Conservation (phyloP, 2,888 invertebrate species). For the Andrena flavipes region DNA sequence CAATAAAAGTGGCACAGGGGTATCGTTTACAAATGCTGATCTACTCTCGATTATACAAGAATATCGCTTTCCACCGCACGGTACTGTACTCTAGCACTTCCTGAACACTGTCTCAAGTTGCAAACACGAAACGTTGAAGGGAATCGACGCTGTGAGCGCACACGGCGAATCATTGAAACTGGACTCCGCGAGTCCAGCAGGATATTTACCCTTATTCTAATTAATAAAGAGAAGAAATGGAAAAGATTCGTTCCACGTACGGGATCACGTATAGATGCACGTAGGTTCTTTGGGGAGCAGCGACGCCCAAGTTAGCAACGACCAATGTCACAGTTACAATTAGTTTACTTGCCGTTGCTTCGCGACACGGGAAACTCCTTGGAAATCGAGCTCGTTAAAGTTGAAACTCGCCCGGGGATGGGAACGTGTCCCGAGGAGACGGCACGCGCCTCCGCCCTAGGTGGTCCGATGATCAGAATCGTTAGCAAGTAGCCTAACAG, state of each 20-base stretch:
- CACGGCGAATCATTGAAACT: no score
- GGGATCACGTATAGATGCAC: no score
- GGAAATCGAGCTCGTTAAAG: constrained; percentile 75
- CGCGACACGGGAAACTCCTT: constrained; percentile 37
- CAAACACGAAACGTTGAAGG: neutral
- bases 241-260: no score
- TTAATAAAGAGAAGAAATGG: no score
- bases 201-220: no score
- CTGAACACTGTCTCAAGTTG: constrained; percentile 2
- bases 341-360: constrained; percentile 28
- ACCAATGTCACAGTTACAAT: constrained; percentile 29
- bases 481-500: constrained; percentile 80
- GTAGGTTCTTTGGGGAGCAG: no score
- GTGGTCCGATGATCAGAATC: constrained; percentile 77
- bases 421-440: constrained; percentile 53
- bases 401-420: constrained; percentile 67
- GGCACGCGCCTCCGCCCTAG: constrained; percentile 78
- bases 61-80: constrained; percentile 16
- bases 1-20: neutral
- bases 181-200: no score
- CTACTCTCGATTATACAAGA: neutral
- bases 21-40: constrained; percentile 2
- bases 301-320: constrained; percentile 8
- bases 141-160: no score
- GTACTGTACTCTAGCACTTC: neutral